Conservation (phyloP, 2,113 vertebrate genomes). For the Heteronetta atricapilla region DNA sequence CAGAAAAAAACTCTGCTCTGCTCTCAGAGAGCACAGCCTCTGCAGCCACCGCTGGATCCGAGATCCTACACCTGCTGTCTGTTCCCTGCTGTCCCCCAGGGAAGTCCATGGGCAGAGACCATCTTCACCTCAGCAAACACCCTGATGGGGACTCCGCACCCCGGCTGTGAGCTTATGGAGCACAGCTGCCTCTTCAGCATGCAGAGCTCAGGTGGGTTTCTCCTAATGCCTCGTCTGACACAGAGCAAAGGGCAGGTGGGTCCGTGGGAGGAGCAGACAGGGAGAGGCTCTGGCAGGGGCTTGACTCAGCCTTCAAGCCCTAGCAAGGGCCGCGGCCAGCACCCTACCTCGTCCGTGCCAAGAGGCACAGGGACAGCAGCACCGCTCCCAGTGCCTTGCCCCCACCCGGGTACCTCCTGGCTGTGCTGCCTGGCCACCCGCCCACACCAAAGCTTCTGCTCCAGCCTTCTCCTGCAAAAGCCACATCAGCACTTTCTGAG, state of each 20-base stretch:
- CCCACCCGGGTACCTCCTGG: background rate
- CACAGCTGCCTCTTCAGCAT: accelerated
- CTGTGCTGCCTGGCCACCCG: accelerated
- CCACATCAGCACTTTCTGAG: background rate
- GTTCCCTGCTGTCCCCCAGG: background rate
- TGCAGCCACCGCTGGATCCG: background rate
- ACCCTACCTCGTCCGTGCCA: background rate
- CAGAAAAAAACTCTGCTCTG: background rate
- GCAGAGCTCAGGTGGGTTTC: accelerated
- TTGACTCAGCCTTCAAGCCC: slow-evolving; percentile 30
- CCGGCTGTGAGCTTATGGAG: background rate
- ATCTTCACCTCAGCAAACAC: background rate
- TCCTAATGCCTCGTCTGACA: accelerated
- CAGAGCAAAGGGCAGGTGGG: background rate
- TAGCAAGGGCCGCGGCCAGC: background rate
- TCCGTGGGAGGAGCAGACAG: background rate
- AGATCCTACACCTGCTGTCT: background rate
- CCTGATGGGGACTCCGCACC: accelerated
- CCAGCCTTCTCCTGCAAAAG: background rate
- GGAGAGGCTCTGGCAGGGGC: slow-evolving; percentile 9
- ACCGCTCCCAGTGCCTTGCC: background rate
- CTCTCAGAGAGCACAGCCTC: background rate
- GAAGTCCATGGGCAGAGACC: background rate
- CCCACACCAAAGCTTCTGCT: background rate
- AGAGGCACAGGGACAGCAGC: background rate